Conservation (phyloP, 2,113 vertebrate genomes). For the Malaclemys terrapin region DNA sequence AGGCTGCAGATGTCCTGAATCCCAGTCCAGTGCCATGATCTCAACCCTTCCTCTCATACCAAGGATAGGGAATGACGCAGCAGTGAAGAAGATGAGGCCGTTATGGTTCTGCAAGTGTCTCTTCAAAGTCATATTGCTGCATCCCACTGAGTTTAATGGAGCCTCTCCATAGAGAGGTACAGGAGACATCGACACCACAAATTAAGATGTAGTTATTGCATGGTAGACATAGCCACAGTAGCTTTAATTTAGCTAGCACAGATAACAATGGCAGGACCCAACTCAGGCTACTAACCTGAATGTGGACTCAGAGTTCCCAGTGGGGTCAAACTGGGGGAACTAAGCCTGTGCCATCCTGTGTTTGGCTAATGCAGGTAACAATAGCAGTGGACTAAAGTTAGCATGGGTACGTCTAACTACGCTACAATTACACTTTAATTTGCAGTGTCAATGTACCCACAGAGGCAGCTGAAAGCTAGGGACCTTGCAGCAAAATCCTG, state of each 20-base stretch:
- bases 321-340: not conserved
- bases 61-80: not conserved
- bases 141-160: not conserved
- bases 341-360: not conserved
- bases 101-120: not conserved
- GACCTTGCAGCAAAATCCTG: not conserved
- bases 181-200: not conserved
- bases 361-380: too few relatives aligned
- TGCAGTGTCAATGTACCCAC: rapidly evolving
- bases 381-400: not conserved
- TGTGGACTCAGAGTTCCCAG: not conserved
- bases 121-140: not conserved
- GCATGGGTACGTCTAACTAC: not conserved
- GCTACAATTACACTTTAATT: not conserved
- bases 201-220: not conserved
- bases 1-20: not conserved
- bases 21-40: not conserved
- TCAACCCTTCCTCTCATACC: not conserved
- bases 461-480: not conserved
- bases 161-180: not conserved
- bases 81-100: not conserved
- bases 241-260: not conserved
- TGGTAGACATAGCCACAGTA: not conserved
- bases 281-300: not conserved
- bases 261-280: not conserved